These are phyloP conservation scores for Pangasianodon gigas DNA, from an alignment of 2,113 vertebrate species.

Conservation along the genomic window DNA sequence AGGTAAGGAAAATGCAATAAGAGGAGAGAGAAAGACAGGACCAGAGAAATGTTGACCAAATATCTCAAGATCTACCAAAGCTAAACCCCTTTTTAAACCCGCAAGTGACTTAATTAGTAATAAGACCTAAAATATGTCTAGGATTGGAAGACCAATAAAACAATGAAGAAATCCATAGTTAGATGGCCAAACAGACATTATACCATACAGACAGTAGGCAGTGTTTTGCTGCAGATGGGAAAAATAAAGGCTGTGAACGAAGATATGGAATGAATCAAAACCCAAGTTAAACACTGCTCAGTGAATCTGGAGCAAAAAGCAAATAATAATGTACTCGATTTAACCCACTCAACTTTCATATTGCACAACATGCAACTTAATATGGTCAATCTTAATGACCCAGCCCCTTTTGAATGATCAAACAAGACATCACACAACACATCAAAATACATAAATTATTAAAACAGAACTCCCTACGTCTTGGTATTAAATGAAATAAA, in stretches of 20 bases:
- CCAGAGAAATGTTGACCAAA: not conserved
- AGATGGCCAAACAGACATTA: not conserved
- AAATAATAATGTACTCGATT: not conserved
- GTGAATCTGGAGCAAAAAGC: not conserved
- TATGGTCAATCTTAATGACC: not conserved
- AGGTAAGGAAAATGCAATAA: conserved; percentile 2
- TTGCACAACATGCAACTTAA: not conserved
- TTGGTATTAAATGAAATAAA: not conserved
- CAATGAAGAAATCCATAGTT: not conserved
- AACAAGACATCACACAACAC: not conserved
- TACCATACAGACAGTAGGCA: not conserved
- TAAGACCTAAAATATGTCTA: not conserved
- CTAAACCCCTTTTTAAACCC: not conserved
- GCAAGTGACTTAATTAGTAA: not conserved
- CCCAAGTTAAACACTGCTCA: not conserved
- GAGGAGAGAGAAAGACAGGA: not conserved
- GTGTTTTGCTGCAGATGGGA: not conserved
- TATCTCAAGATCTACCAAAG: not conserved
- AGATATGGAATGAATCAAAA: conserved; percentile 5
- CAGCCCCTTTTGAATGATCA: not conserved
- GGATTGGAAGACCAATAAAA: not conserved
- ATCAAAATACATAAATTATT: not conserved
- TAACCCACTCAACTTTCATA: not conserved
- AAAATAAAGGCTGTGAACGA: not conserved
- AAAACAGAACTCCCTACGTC: not conserved